phyloP scores from a whole-genome alignment of 2,113 vertebrate species.

The Galbula dea region DNA sequence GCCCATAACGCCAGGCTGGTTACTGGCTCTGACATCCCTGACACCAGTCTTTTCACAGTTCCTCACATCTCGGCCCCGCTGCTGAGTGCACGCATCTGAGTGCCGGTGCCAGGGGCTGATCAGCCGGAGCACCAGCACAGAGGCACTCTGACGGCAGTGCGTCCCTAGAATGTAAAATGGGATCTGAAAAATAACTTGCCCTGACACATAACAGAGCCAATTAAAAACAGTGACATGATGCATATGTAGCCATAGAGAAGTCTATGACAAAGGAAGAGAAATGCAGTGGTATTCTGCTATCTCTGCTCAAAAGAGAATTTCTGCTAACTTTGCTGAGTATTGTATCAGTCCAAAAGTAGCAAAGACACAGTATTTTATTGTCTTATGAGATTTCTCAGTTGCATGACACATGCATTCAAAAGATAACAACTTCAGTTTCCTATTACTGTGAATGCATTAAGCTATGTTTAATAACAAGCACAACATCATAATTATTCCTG shows the following conservation, averaged over 20 bases:
- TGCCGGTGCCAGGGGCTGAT: background rate
- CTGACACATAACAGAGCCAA: background rate
- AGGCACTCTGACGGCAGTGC: fast-evolving
- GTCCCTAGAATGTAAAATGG: background rate
- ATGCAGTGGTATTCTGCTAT: background rate
- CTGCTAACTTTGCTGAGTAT: background rate
- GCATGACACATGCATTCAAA: background rate
- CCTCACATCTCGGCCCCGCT: fast-evolving
- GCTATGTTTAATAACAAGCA: background rate
- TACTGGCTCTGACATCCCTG: background rate
- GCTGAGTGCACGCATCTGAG: fast-evolving
- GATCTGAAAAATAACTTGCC: background rate
- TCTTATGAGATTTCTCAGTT: background rate
- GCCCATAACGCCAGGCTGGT: background rate
- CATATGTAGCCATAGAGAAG: background rate
- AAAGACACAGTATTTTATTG: background rate
- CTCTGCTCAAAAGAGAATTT: background rate
- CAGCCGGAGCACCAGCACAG: background rate
- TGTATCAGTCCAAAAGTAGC: background rate
- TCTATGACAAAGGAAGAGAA: background rate
- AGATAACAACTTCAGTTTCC: background rate
- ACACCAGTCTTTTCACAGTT: background rate
- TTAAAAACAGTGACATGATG: background rate
- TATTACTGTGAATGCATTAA: background rate
- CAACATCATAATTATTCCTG: background rate